A percentile compares a stretch with the other conserved stretches of the same genome.
phyloP scores from a whole-genome alignment of 2,797 vertebrate species.

The Cuculus canorus region DNA sequence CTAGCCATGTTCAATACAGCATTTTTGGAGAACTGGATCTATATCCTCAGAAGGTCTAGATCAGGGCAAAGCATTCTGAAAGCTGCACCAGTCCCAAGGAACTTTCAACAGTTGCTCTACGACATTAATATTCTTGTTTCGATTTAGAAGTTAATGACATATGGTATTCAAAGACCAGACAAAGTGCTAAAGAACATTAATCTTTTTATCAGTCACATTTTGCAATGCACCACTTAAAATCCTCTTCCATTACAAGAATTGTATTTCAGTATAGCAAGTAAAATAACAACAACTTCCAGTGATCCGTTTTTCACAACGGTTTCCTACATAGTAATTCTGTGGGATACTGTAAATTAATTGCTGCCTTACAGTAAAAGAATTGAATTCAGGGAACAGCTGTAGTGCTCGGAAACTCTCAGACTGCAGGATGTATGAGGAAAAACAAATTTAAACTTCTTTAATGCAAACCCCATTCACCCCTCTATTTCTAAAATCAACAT shows the following conservation, averaged over 20 bases:
- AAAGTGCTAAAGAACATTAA: background rate
- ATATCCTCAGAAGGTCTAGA: background rate
- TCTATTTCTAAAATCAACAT: background rate
- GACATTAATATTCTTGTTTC: conserved; percentile 1
- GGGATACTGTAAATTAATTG: background rate
- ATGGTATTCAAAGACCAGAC: background rate
- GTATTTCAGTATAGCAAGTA: background rate
- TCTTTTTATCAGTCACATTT: background rate
- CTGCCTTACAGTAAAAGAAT: conserved; percentile 37
- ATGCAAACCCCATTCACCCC: background rate
- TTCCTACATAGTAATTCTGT: background rate
- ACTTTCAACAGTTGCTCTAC: background rate
- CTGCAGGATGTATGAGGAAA: conserved; percentile 19
- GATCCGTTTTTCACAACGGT: background rate
- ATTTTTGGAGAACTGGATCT: background rate
- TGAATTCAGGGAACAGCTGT: conserved; percentile 15
- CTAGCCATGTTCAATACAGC: background rate
- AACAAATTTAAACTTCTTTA: background rate
- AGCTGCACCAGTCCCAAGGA: background rate
- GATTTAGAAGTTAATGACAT: background rate
- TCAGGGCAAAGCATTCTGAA: background rate
- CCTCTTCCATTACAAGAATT: background rate
- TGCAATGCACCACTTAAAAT: conserved; percentile 1
- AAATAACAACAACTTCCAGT: background rate
- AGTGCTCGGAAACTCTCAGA: background rate